phyloP scores from a whole-genome alignment of 2,113 vertebrate species.

The Cariama cristata region DNA sequence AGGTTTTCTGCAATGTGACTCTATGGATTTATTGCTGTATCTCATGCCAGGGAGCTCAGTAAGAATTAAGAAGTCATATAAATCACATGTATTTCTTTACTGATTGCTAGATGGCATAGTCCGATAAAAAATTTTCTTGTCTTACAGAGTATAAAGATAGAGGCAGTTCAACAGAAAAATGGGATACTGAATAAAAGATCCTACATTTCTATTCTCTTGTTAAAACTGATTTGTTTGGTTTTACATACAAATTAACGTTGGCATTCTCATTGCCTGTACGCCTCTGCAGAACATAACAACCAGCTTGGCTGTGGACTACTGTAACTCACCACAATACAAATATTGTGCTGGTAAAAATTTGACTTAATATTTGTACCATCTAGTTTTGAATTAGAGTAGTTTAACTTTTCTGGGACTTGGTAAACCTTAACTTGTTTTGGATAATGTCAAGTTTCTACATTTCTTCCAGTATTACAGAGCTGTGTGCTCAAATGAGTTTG shows the following conservation, averaged over 20 bases:
- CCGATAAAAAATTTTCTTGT: neutral
- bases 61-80: neutral
- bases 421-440: neutral
- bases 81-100: neutral
- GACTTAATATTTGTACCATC: neutral
- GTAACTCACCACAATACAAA: neutral
- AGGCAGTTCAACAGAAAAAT: neutral
- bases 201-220: neutral
- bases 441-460: neutral
- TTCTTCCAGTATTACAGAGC: neutral
- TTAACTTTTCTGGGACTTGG: neutral
- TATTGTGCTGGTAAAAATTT: neutral
- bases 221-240: neutral
- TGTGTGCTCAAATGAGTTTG: neutral
- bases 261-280: neutral
- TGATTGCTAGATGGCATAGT: neutral
- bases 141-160: neutral
- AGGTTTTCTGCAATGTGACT: constrained; percentile 14
- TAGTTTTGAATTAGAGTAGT: neutral
- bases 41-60: neutral
- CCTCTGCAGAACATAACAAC: neutral
- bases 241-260: neutral
- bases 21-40: neutral
- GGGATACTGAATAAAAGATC: neutral
- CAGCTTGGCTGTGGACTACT: neutral